Percentiles rank a stretch among this genome's conserved stretches.
Evolutionary conservation across 1,140 invertebrate species (phyloP).

Genomic region (Riptortus pedestris): DNA sequence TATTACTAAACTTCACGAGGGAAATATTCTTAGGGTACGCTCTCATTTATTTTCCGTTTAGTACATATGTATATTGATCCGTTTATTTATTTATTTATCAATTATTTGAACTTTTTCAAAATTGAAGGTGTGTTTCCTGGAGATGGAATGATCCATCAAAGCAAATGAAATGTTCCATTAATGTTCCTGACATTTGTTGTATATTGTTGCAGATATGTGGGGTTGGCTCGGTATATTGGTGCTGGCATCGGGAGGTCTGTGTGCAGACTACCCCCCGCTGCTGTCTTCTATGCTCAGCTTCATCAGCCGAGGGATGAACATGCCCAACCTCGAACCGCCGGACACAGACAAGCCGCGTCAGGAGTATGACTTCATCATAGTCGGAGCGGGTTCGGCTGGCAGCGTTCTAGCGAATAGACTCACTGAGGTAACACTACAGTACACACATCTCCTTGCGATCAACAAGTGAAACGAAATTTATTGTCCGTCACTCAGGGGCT

Average conservation of each 20-base stretch:
- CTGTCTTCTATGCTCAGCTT: conserved; percentile 1
- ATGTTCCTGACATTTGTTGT: neutral
- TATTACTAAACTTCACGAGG: too few relatives aligned
- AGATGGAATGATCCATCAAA: too few relatives aligned
- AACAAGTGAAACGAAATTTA: too few relatives aligned
- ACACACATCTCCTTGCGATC: too few relatives aligned
- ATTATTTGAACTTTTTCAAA: too few relatives aligned
- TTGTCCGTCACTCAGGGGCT: too few relatives aligned
- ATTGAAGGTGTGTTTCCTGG: too few relatives aligned
- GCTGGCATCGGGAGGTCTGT: neutral
- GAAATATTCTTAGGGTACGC: too few relatives aligned
- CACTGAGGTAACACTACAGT: conserved; percentile 58
- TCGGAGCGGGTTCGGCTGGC: conserved; percentile 87
- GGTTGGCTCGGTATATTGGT: neutral
- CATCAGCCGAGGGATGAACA: neutral
- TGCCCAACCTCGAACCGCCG: neutral
- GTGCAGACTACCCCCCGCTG: conserved; percentile 1
- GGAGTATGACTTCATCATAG: conserved; percentile 75
- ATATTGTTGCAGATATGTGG: neutral
- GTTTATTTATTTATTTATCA: too few relatives aligned
- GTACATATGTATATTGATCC: too few relatives aligned
- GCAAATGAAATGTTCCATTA: too few relatives aligned
- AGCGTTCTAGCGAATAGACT: conserved; percentile 84
- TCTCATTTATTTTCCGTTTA: too few relatives aligned
- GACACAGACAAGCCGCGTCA: conserved; percentile 26